Conservation (phyloP, 2,113 vertebrate genomes). For the Oceanodroma tethys region DNA sequence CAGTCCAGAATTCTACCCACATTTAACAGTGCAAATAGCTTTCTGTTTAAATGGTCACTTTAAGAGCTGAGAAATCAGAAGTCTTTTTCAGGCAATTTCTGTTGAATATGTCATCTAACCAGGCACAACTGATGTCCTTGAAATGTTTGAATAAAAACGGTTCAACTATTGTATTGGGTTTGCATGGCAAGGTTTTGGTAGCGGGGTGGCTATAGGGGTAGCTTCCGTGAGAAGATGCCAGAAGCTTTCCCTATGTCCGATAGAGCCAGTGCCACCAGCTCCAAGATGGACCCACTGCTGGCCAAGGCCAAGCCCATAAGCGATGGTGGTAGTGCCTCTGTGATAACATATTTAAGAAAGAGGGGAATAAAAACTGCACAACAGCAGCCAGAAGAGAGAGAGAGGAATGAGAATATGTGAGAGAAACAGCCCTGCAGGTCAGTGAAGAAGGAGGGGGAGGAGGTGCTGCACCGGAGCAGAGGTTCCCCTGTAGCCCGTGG, state of each 20-base stretch:
- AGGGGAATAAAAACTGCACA: neutral
- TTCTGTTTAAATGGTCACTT: neutral
- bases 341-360: neutral
- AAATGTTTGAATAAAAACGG: neutral
- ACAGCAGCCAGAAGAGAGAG: too few species aligned
- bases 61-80: neutral
- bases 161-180: neutral
- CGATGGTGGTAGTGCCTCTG: rapidly evolving
- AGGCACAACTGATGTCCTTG: neutral
- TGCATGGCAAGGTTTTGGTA: neutral
- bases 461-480: neutral
- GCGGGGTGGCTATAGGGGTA: neutral
- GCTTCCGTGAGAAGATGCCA: neutral
- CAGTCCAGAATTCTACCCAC: neutral
- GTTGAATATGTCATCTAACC: neutral
- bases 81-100: rapidly evolving
- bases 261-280: neutral
- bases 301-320: neutral
- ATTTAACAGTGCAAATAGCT: neutral
- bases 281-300: neutral
- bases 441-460: neutral
- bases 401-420: neutral
- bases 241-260: neutral
- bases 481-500: neutral
- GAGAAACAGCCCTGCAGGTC: neutral